Base-by-base conservation (phyloP, 2,888 invertebrate species). In the Drosophila cracens region DNA sequence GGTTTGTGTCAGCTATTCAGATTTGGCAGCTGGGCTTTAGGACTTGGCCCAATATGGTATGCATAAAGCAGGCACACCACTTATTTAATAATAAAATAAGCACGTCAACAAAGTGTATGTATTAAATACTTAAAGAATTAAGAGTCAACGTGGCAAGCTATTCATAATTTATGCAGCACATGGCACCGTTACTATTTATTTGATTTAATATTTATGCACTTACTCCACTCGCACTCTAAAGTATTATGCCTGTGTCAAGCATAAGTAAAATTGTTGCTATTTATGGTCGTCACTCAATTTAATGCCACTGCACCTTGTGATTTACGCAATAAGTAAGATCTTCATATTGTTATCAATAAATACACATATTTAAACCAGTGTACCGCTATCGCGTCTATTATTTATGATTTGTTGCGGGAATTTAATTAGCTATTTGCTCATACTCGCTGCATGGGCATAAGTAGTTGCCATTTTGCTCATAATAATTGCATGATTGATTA, bases 91-190 rank as follows among this genome's bases (percentile, higher is more conserved):
- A 48, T 33, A 8, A 49, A 51, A 27, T n/a, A 27, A 34, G 34
- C 34, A 36, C 52, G 29, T 57, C 57, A 43, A 31, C 34, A 68
- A 38, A 34, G 54, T 46, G 40, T n/a, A 33, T 48, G 38, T 34
- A 36, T 8, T 43, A 70, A 59, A 61, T 58, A 60, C 64, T 70
- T 31, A 31, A 54, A n/a, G 46, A 52, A 59, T 54, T 57, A 21
- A 43, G 36, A 52, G 69, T 29, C 29, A 34, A 31, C 34, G 66
- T 36, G 25, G n/a, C 54, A 52, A 27, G 46, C 53, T 25, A 53
- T 61, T 63, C 69, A 79, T 85, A 49, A 74, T 63, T 82, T 64
- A 80, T 82, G 79, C 65, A 68, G 62, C 79, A 79, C 69, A 79
- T 66, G 64, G 51, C 75, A 58, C 40, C 16, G 40, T 31, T 54